Evolutionary conservation across 2,888 invertebrate genomes (phyloP).

Genomic region (Andrena dorsata): DNA sequence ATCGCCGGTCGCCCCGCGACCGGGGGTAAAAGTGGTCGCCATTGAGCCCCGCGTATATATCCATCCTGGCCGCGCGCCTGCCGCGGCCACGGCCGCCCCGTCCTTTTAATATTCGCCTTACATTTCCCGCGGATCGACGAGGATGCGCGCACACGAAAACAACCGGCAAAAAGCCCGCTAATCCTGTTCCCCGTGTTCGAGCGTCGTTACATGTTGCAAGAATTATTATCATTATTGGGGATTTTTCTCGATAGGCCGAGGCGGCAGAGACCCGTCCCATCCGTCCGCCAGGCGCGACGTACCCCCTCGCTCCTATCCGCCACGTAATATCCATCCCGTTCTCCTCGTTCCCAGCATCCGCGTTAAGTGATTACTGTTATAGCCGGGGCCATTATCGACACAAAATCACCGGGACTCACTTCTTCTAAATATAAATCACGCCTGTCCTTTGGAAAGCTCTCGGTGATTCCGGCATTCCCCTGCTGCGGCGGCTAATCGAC

Average conservation of each 20-base stretch:
- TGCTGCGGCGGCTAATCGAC: neutral
- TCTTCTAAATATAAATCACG: slow-evolving; percentile 11
- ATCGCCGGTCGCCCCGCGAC: slow-evolving; percentile 5
- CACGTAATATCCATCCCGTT: slow-evolving; percentile 14
- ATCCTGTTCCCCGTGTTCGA: slow-evolving; percentile 40
- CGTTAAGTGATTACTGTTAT: slow-evolving; percentile 31
- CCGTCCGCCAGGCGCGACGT: neutral
- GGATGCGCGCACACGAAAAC: slow-evolving; percentile 27
- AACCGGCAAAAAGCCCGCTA: slow-evolving; percentile 26
- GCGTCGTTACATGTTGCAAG: slow-evolving; percentile 40
- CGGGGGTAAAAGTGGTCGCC: slow-evolving; percentile 49
- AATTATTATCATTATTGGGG: slow-evolving; percentile 39
- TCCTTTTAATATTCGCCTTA: slow-evolving; percentile 23
- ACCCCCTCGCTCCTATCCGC: neutral
- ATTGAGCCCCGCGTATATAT: neutral
- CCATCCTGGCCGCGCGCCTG: neutral
- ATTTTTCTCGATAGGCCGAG: slow-evolving; percentile 16
- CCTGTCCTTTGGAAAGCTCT: neutral
- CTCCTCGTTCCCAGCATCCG: slow-evolving; percentile 22
- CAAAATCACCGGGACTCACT: slow-evolving; percentile 1
- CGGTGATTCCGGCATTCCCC: neutral
- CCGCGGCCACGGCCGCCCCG: neutral
- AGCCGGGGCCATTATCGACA: slow-evolving; percentile 5
- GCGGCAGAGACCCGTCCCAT: slow-evolving; percentile 4
- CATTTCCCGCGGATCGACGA: slow-evolving; percentile 20